Evolutionary conservation across 1,140 invertebrate species (phyloP).

Genomic region (Aplysia californica): DNA sequence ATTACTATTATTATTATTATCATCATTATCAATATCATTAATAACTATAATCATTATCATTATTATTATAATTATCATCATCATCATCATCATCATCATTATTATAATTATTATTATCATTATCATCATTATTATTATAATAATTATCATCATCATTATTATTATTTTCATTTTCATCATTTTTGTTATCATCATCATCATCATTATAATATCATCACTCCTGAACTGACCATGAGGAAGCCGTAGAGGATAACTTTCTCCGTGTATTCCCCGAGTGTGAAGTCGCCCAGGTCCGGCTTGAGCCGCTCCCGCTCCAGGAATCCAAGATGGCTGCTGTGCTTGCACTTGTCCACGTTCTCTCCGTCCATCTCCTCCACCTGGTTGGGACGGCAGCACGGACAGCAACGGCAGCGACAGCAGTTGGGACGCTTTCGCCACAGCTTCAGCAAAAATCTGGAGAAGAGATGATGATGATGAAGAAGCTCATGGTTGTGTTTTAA

Average conservation of each 20-base stretch:
- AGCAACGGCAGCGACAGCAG: constrained; percentile 33
- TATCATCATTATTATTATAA: too few relatives aligned
- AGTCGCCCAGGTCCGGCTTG: constrained; percentile 65
- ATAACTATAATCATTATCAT: too few relatives aligned
- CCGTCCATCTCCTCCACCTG: constrained; percentile 17
- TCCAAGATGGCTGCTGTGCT: constrained; percentile 12
- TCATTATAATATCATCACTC: too few relatives aligned
- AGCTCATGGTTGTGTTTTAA: too few relatives aligned
- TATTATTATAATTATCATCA: too few relatives aligned
- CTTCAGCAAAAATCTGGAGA: constrained; percentile 48
- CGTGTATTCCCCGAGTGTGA: constrained; percentile 68
- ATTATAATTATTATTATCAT: too few relatives aligned
- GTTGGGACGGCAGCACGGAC: background rate
- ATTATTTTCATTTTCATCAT: too few relatives aligned
- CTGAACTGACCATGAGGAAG: constrained; percentile 66
- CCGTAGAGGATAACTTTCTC: constrained; percentile 70
- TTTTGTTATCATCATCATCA: too few relatives aligned
- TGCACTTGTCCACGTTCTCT: background rate
- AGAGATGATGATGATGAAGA: background rate
- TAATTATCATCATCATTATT: too few relatives aligned
- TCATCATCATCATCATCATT: too few relatives aligned
- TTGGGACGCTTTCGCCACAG: constrained; percentile 41
- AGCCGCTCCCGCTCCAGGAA: constrained; percentile 58
- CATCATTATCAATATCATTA: too few relatives aligned
- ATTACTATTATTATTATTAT: too few relatives aligned